Evolutionary conservation across 2,797 vertebrate species (phyloP).

Genomic region (Tragopan temminckii): DNA sequence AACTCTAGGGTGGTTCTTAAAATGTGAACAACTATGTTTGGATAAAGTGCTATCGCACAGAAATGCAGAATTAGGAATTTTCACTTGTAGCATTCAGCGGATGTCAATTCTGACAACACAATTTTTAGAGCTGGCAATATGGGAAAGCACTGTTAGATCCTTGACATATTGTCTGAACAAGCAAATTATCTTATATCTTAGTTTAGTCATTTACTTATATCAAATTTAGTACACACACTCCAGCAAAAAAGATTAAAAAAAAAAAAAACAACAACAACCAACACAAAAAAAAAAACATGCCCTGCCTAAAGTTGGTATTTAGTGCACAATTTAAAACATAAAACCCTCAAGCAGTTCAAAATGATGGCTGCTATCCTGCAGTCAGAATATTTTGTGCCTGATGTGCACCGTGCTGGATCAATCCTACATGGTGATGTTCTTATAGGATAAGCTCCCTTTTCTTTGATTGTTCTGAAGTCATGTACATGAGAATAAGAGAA

Average conservation of each 20-base stretch:
- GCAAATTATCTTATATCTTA: background rate
- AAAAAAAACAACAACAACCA: too few species aligned
- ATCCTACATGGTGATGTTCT: too few species aligned
- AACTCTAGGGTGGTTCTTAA: background rate
- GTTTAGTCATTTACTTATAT: background rate
- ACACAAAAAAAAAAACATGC: background rate
- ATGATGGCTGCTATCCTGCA: too few species aligned
- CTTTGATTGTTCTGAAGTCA: too few species aligned
- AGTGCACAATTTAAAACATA: background rate
- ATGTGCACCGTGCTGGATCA: too few species aligned
- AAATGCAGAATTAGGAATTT: background rate
- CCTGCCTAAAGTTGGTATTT: background rate
- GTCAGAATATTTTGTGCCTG: too few species aligned
- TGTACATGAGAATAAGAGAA: too few species aligned
- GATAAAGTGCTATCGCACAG: background rate
- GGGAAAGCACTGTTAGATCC: background rate
- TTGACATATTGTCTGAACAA: background rate
- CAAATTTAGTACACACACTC: background rate
- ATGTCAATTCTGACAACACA: background rate
- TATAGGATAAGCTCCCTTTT: too few species aligned
- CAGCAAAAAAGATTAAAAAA: too few species aligned
- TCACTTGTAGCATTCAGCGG: background rate
- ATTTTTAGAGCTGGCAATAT: background rate
- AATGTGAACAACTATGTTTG: background rate
- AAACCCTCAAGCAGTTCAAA: too few species aligned